These are phyloP conservation scores for Anolis apletophallus DNA, from an alignment of 2,797 vertebrate species.

Conservation along the genomic window DNA sequence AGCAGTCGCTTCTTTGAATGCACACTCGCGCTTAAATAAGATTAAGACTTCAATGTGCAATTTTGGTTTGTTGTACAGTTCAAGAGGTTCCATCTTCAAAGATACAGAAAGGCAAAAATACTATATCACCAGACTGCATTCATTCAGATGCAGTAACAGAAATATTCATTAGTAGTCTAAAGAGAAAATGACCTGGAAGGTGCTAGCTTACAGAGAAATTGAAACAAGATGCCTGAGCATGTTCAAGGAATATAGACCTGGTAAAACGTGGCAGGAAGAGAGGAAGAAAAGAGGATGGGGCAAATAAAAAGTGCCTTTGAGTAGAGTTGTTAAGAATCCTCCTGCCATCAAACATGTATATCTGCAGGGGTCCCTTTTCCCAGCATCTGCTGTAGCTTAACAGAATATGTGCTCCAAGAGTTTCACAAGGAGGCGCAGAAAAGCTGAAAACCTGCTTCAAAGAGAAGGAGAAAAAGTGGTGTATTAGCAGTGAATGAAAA, in stretches of 20 bases:
- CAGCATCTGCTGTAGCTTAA: conserved; percentile 23
- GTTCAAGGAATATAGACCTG: conserved; percentile 9
- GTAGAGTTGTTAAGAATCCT: conserved; percentile 27
- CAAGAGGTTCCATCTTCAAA: conserved; percentile 72
- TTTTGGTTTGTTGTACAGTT: conserved; percentile 81
- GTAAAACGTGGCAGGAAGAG: background rate
- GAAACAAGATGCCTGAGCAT: background rate
- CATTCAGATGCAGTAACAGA: conserved; percentile 40
- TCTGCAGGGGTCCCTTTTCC: conserved; percentile 26
- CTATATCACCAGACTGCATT: conserved; percentile 25
- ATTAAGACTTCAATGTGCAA: conserved; percentile 82
- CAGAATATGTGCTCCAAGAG: conserved; percentile 25
- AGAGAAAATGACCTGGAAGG: conserved; percentile 43
- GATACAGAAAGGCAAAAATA: background rate
- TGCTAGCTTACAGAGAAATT: conserved; percentile 60
- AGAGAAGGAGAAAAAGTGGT: background rate
- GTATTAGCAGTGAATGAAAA: conserved; percentile 30
- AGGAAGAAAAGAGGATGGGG: conserved; percentile 2
- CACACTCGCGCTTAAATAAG: conserved; percentile 82
- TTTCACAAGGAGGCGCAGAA: background rate
- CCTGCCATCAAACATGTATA: conserved; percentile 15
- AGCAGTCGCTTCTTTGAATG: conserved; percentile 85
- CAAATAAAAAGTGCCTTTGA: conserved; percentile 28
- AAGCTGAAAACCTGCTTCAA: conserved; percentile 32
- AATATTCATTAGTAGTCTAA: conserved; percentile 62